Percentiles rank a stretch among this genome's conserved stretches.
phyloP scores from a whole-genome alignment of 2,797 vertebrate species.

The Poliocrania exsul region DNA sequence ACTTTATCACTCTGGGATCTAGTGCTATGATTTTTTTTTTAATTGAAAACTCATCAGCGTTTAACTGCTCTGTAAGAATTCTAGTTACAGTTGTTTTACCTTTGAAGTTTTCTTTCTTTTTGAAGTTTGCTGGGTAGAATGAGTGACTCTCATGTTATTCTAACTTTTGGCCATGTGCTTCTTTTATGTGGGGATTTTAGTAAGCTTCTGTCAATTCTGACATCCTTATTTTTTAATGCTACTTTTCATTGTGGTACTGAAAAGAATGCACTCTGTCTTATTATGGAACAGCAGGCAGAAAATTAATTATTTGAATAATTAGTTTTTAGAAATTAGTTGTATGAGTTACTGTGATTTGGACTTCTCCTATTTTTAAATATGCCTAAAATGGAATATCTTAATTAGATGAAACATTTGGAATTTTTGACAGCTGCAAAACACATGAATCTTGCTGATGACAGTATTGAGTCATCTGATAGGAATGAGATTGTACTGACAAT shows the following conservation, averaged over 20 bases:
- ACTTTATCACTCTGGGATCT: not conserved
- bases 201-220: not conserved
- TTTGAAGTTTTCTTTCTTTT: not conserved
- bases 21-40: not conserved
- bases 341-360: conserved; percentile 22
- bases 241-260: not conserved
- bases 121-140: not conserved
- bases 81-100: not conserved
- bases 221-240: conserved; percentile 5
- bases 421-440: conserved; percentile 46
- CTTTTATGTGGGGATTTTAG: not conserved
- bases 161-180: not conserved
- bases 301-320: conserved; percentile 16
- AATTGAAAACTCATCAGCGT: not conserved
- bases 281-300: not conserved
- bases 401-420: conserved; percentile 25
- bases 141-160: not conserved
- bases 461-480: conserved; percentile 50
- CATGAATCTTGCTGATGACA: conserved; percentile 34
- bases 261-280: conserved; percentile 2
- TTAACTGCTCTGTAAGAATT: not conserved
- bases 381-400: not conserved
- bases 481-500: conserved; percentile 41
- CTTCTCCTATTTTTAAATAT: conserved; percentile 51
- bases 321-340: not conserved